Evolutionary conservation across 2,888 invertebrate species (phyloP).

Genomic region (Erpobdella octoculata): DNA sequence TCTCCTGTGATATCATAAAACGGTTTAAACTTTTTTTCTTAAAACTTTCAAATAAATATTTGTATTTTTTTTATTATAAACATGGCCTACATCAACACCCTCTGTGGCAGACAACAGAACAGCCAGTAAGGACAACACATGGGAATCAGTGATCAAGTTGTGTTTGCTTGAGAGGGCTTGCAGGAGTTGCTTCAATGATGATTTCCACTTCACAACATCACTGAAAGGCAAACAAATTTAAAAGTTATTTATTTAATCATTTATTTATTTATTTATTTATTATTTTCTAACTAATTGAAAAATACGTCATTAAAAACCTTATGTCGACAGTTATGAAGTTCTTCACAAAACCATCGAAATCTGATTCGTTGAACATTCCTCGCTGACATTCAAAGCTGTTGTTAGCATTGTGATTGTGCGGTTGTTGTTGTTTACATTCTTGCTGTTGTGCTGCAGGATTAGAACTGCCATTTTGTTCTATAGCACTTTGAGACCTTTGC

Average conservation of each 20-base stretch:
- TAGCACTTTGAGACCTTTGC: not conserved
- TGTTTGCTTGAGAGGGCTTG: not conserved
- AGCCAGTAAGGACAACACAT: not conserved
- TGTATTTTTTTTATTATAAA: not conserved
- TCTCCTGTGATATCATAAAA: not conserved
- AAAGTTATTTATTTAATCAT: too few species aligned
- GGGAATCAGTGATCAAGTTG: constrained; percentile 9
- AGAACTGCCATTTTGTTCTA: not conserved
- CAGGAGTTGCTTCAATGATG: not conserved
- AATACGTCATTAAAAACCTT: too few species aligned
- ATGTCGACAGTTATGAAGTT: not conserved
- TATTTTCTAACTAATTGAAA: too few species aligned
- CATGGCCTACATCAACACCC: not conserved
- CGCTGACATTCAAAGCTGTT: too few species aligned
- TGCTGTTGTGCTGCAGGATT: too few species aligned
- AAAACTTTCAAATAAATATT: not conserved
- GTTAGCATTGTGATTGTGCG: too few species aligned
- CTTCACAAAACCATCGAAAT: not conserved
- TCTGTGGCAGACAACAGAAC: constrained; percentile 3
- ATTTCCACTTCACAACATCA: not conserved
- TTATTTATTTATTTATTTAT: too few species aligned
- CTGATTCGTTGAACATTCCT: too few species aligned
- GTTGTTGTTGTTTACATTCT: too few species aligned
- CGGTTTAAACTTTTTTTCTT: not conserved
- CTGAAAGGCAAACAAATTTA: too few species aligned